These are phyloP conservation scores for Drosophila saltans DNA, from an alignment of 1,140 invertebrate species.

Conservation along the genomic window DNA sequence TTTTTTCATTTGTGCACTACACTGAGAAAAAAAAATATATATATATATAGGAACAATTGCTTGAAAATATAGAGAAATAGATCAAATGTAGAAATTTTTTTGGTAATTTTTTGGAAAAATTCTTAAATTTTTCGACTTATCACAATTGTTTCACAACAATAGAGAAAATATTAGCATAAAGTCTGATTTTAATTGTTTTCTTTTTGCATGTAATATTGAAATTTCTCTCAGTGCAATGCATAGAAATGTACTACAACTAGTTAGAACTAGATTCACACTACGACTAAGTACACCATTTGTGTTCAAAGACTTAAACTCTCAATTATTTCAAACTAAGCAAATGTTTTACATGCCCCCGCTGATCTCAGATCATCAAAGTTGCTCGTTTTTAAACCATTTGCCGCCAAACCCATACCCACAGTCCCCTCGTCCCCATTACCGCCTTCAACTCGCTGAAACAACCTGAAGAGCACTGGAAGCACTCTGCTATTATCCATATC, in stretches of 20 bases:
- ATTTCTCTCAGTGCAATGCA: conserved; percentile 24
- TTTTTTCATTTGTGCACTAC: not conserved
- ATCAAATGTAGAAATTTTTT: not conserved
- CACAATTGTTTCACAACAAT: not conserved
- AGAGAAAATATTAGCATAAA: too few relatives aligned
- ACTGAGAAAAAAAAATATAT: not conserved
- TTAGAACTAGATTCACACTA: conserved; percentile 46
- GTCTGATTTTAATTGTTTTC: too few relatives aligned
- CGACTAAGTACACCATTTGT: conserved; percentile 69
- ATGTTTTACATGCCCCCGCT: conserved; percentile 45
- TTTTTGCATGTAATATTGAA: not conserved
- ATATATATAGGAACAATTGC: too few relatives aligned
- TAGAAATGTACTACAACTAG: conserved; percentile 8
- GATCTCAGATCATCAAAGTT: conserved; percentile 66
- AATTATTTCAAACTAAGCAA: conserved; percentile 67
- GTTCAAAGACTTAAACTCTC: conserved; percentile 76
- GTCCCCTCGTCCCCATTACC: not conserved
- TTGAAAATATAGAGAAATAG: not conserved
- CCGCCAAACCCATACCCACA: too few relatives aligned
- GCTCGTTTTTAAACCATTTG: not conserved
- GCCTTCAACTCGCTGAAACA: not conserved
- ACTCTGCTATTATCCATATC: not conserved
- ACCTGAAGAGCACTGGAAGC: conserved; percentile 6
- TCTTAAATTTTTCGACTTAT: conserved; percentile 7
- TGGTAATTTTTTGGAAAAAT: not conserved